Conservation (phyloP, 2,113 vertebrate species). For the Albula glossodonta region DNA sequence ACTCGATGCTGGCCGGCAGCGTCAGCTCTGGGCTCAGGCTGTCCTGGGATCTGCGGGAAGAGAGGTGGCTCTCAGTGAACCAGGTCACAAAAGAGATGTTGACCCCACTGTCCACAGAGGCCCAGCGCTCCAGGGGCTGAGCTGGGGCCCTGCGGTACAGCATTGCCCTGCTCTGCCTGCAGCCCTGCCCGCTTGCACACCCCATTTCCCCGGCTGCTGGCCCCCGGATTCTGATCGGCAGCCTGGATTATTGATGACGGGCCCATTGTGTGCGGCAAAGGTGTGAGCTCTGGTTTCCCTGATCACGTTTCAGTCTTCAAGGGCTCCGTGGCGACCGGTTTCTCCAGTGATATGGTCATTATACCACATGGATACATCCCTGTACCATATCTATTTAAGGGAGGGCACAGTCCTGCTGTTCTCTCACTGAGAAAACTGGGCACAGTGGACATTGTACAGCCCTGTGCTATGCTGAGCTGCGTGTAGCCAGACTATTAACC, state of each 20-base stretch:
- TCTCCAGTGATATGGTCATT: neutral
- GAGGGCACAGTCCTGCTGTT: neutral
- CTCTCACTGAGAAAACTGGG: neutral
- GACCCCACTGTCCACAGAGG: constrained; percentile 31
- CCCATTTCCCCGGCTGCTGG: neutral
- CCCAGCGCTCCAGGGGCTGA: constrained; percentile 32
- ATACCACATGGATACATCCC: neutral
- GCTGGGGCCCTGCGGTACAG: constrained; percentile 20
- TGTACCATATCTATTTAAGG: neutral
- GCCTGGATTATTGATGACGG: constrained; percentile 49
- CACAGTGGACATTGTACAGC: neutral
- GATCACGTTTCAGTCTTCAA: constrained; percentile 2
- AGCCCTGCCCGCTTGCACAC: neutral
- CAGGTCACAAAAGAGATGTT: constrained; percentile 14
- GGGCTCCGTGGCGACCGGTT: neutral
- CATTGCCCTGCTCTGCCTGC: neutral
- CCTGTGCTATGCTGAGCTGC: too few species aligned
- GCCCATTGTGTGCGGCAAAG: neutral
- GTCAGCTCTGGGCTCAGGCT: constrained; percentile 77
- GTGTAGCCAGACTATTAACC: too few species aligned
- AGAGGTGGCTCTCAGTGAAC: constrained; percentile 40
- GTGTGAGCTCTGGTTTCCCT: constrained; percentile 12
- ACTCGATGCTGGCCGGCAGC: constrained; percentile 92
- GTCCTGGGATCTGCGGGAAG: constrained; percentile 80
- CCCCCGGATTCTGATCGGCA: constrained; percentile 29